Evolutionary conservation across 1,140 invertebrate species (phyloP), one percentile per base, ranked within the genome.

Genomic region (Pseudachorutes palmiensis): DNA sequence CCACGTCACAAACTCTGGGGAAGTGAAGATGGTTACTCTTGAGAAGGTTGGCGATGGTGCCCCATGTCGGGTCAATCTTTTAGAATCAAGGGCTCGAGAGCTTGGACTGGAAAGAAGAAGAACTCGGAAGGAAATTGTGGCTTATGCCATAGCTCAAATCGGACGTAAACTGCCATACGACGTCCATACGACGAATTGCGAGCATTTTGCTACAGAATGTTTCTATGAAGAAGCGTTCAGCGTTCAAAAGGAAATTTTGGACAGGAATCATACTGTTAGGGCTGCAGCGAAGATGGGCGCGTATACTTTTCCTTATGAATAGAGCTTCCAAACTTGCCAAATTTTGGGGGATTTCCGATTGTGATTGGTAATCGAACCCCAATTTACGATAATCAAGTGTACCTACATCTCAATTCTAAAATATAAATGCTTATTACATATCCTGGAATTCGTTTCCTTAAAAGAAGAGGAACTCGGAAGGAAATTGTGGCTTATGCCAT

Each of bases 121-220:
- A 12, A 26, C 14, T 12, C 12, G 51, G 5, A 5, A 55, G 24
- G 51, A 55, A 55, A 55, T 55, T 24, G 51, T 55, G 51, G 14
- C 14, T 5, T 55, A 55, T 24, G 51, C 51, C 24, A 12, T 55
- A 22, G 24, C 9, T 24, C 12, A 55, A 26, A 3, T 55, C 51
- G 51, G 51, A 16, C 12, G 14, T 5, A 5, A 16, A 12, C 5
- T 55, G 14, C 3, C 9, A 5, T 55, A 55, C 24, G 14, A 55
- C 24, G 14, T 55, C 24, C 5, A 16, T 3, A 5, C 5, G 3
- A 5, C 3, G 5, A 55, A 55, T 24, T 55, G 51, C 24, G 51
- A 55, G 51, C 51, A 55, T 55, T 55, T 55, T 55, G 51, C 24
- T 5, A 55, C 51, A 12, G 51, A 55, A 12, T 55, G 51, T 26